Evolutionary conservation across 2,888 invertebrate species (phyloP).

Genomic region (Flexamia atlantica): DNA sequence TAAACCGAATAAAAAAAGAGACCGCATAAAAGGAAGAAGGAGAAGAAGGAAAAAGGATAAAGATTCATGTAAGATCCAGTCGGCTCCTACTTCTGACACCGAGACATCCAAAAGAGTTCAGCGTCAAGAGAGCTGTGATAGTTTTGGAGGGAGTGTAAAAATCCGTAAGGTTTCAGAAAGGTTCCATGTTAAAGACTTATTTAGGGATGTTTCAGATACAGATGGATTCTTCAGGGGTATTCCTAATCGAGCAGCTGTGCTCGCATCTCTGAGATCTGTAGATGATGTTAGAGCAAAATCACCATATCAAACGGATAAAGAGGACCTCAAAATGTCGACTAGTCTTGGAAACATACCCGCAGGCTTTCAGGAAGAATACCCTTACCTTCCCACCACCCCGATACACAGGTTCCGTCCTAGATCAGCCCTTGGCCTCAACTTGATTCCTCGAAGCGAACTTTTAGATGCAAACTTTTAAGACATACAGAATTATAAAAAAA

Average conservation of each 20-base stretch:
- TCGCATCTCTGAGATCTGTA: conserved; percentile 61
- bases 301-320: conserved; percentile 46
- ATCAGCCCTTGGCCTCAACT: conserved; percentile 52
- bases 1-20: conserved; percentile 45
- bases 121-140: conserved; percentile 43
- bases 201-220: conserved; percentile 61
- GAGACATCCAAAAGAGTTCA: conserved; percentile 57
- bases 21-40: conserved; percentile 41
- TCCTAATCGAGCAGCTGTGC: conserved; percentile 63
- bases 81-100: conserved; percentile 63
- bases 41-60: conserved; percentile 56
- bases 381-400: conserved; percentile 64
- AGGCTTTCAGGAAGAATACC: conserved; percentile 64
- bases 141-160: conserved; percentile 62
- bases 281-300: conserved; percentile 60
- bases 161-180: conserved; percentile 59
- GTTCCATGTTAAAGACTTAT: conserved; percentile 63
- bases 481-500: no score
- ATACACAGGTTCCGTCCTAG: conserved; percentile 58
- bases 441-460: conserved; percentile 60
- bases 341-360: conserved; percentile 61
- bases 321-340: conserved; percentile 27
- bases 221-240: conserved; percentile 62
- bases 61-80: conserved; percentile 56
- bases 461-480: conserved; percentile 44